These are phyloP conservation scores for Amphiprion percula DNA, from an alignment of 2,113 vertebrate species.

Conservation along the genomic window DNA sequence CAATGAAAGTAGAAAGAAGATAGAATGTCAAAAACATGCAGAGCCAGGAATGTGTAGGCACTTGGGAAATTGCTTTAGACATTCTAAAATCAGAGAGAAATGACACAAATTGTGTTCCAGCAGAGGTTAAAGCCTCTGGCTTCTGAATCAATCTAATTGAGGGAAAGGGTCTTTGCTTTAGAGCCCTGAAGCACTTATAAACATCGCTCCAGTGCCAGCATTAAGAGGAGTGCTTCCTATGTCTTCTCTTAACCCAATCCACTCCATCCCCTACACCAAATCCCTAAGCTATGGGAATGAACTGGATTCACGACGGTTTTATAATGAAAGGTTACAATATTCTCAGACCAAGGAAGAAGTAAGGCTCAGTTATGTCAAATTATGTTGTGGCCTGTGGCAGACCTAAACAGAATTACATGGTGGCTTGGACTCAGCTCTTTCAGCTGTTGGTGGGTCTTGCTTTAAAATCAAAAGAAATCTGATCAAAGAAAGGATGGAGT, in stretches of 20 bases:
- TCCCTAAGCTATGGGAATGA: constrained; percentile 67
- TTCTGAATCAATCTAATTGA: constrained; percentile 76
- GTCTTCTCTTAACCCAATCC: constrained; percentile 63
- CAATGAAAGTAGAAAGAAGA: constrained; percentile 10
- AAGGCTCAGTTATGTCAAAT: constrained; percentile 69
- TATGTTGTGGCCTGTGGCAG: constrained; percentile 70
- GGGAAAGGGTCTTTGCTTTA: constrained; percentile 65
- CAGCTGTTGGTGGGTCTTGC: constrained; percentile 13
- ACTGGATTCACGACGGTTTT: constrained; percentile 70
- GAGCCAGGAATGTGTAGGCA: constrained; percentile 14
- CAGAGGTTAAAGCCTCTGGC: constrained; percentile 66
- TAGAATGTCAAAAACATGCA: constrained; percentile 17
- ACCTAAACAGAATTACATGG: constrained; percentile 65
- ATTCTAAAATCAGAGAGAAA: constrained; percentile 61
- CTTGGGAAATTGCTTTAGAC: constrained; percentile 59
- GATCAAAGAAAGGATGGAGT: constrained; percentile 3
- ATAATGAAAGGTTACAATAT: constrained; percentile 78
- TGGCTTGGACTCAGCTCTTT: constrained; percentile 46
- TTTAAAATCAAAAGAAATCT: constrained; percentile 57
- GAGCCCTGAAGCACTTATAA: constrained; percentile 65
- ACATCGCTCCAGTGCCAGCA: constrained; percentile 64
- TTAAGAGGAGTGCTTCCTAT: constrained; percentile 72
- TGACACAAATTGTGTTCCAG: constrained; percentile 66
- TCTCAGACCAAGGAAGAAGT: constrained; percentile 49
- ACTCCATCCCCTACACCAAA: constrained; percentile 50